These are phyloP conservation scores for Calidris pugnax DNA, from an alignment of 2,113 vertebrate species.

Conservation along the genomic window DNA sequence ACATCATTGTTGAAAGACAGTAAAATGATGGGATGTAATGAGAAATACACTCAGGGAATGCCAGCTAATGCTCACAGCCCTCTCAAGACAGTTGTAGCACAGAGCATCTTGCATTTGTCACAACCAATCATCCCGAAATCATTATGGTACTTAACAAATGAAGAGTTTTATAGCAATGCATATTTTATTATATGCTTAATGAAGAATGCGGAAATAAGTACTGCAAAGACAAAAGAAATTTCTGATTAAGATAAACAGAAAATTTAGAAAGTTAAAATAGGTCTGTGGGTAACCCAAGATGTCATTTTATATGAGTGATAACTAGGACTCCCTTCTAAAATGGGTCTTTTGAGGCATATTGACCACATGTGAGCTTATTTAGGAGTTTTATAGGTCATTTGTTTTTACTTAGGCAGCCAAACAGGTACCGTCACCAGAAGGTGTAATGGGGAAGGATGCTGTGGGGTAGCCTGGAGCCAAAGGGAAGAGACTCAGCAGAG, in stretches of 20 bases:
- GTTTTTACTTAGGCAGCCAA: not conserved
- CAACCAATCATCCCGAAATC: conserved; percentile 37
- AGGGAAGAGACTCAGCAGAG: not conserved
- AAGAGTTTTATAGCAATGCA: not conserved
- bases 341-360: not conserved
- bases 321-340: not conserved
- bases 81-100: not conserved
- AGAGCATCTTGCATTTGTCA: conserved; percentile 43
- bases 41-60: conserved; percentile 22
- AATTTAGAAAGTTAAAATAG: not conserved
- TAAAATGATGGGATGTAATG: conserved; percentile 36
- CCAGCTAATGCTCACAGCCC: not conserved
- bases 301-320: not conserved
- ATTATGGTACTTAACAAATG: not conserved
- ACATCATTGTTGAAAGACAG: conserved; percentile 19
- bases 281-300: not conserved
- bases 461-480: not conserved
- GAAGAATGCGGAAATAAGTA: not conserved
- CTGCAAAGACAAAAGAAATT: not conserved
- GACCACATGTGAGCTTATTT: not conserved
- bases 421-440: not conserved
- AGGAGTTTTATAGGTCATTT: not conserved
- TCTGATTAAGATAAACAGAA: not conserved
- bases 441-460: not conserved
- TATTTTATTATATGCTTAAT: not conserved